Percentiles rank a stretch among this genome's conserved stretches.
phyloP scores from a whole-genome alignment of 2,113 vertebrate species.

The Acanthochromis polyacanthus region DNA sequence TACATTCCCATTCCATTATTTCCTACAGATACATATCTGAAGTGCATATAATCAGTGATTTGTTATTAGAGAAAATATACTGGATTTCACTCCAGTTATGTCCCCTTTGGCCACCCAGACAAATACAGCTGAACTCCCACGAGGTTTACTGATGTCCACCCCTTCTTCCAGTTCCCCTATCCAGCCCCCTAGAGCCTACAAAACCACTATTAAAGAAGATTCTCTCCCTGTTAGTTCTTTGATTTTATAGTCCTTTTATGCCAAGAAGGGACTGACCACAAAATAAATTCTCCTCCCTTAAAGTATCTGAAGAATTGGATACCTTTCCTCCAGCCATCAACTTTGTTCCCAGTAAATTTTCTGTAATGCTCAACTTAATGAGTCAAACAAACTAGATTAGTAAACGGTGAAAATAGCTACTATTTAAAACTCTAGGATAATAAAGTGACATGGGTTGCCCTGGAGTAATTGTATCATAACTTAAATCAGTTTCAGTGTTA shows the following conservation, averaged over 20 bases:
- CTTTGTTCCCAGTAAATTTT: background rate
- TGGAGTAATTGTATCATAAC: too few relatives aligned
- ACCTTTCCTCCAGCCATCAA: background rate
- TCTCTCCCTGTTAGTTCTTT: conserved; percentile 57
- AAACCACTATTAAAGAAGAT: conserved; percentile 72
- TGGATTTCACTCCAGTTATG: background rate
- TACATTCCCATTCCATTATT: too few relatives aligned
- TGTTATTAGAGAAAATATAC: background rate
- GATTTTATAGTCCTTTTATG: conserved; percentile 75
- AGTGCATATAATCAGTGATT: background rate
- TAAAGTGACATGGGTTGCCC: background rate
- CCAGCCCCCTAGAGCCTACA: conserved; percentile 33
- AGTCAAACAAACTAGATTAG: background rate
- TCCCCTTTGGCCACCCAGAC: conserved; percentile 55
- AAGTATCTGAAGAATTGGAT: conserved; percentile 18
- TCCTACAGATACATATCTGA: background rate
- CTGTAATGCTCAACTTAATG: background rate
- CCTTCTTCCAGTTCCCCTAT: conserved; percentile 17
- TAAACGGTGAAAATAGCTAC: background rate
- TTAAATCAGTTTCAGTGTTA: too few relatives aligned
- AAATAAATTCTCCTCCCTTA: conserved; percentile 49
- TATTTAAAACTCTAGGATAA: background rate
- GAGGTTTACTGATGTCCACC: conserved; percentile 67
- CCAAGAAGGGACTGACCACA: conserved; percentile 71
- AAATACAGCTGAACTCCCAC: conserved; percentile 47